Evolutionary conservation across 2,113 vertebrate species (phyloP).

Genomic region (Mungos mungo): DNA sequence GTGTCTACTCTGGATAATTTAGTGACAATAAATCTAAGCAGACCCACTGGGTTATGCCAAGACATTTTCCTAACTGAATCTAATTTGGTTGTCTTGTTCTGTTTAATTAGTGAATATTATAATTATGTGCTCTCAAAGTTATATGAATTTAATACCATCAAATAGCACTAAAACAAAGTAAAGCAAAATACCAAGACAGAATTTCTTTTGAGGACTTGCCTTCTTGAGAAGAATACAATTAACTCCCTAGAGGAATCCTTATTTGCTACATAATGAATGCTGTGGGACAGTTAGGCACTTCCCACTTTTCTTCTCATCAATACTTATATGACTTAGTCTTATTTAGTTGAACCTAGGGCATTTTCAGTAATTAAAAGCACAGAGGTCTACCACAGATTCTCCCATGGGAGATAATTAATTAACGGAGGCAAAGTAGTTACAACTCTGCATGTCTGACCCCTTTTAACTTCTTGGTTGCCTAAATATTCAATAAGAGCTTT

Average conservation of each 20-base stretch:
- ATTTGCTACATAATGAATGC: constrained; percentile 41
- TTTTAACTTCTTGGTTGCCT: constrained; percentile 30
- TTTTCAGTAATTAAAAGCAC: constrained; percentile 47
- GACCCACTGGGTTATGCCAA: constrained; percentile 45
- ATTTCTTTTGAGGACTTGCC: constrained; percentile 40
- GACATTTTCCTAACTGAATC: constrained; percentile 53
- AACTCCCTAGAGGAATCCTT: constrained; percentile 39
- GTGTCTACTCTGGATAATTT: constrained; percentile 62
- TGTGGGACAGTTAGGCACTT: neutral
- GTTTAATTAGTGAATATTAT: constrained; percentile 74
- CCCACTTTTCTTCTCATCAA: neutral
- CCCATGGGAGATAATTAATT: constrained; percentile 1
- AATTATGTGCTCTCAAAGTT: constrained; percentile 71
- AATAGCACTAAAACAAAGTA: constrained; percentile 55
- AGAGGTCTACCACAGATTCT: neutral
- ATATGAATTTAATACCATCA: constrained; percentile 52
- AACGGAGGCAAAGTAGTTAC: neutral
- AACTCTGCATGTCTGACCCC: neutral
- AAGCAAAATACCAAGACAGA: constrained; percentile 51
- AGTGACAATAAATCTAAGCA: constrained; percentile 66
- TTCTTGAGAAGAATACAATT: constrained; percentile 53
- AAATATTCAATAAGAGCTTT: constrained; percentile 43
- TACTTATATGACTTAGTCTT: neutral
- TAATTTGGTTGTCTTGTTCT: constrained; percentile 66
- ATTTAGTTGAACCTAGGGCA: constrained; percentile 35